Conservation (phyloP, 2,888 invertebrate species). For the Scaeva pyrastri region DNA sequence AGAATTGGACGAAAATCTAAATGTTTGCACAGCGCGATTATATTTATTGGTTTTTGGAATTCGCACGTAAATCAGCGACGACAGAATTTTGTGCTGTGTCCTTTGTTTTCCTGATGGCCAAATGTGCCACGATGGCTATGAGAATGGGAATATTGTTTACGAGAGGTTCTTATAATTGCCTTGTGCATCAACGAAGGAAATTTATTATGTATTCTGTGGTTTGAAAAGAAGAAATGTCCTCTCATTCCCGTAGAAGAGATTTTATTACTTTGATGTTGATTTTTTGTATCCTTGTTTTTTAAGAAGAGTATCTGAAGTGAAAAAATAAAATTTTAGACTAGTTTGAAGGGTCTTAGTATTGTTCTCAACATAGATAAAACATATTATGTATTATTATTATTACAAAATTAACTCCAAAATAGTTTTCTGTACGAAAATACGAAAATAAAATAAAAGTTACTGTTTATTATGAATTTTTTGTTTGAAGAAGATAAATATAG, state of each 20-base stretch:
- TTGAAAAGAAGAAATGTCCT: slow-evolving; percentile 1
- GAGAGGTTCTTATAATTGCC: slow-evolving; percentile 47
- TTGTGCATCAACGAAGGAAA: slow-evolving; percentile 31
- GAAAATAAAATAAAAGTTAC: too few species aligned
- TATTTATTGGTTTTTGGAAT: slow-evolving; percentile 67
- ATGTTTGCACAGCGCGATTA: slow-evolving; percentile 66
- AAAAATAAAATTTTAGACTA: too few species aligned
- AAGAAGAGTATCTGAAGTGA: not conserved
- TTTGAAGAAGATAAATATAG: too few species aligned
- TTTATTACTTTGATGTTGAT: not conserved
- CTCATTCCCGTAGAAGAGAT: not conserved
- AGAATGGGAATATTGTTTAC: slow-evolving; percentile 62
- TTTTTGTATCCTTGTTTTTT: not conserved
- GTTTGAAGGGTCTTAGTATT: too few species aligned
- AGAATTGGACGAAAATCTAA: slow-evolving; percentile 24
- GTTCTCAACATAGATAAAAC: too few species aligned
- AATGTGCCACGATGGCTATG: slow-evolving; percentile 15
- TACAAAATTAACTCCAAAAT: too few species aligned
- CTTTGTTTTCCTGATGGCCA: not conserved
- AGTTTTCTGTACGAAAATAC: too few species aligned
- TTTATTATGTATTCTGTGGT: slow-evolving; percentile 2
- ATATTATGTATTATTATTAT: too few species aligned
- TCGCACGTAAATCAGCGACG: slow-evolving; percentile 57
- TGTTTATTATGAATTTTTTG: too few species aligned
- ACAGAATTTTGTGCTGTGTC: slow-evolving; percentile 28